Evolutionary conservation across 2,888 invertebrate genomes (phyloP).

Genomic region (Hedychridium roseum): DNA sequence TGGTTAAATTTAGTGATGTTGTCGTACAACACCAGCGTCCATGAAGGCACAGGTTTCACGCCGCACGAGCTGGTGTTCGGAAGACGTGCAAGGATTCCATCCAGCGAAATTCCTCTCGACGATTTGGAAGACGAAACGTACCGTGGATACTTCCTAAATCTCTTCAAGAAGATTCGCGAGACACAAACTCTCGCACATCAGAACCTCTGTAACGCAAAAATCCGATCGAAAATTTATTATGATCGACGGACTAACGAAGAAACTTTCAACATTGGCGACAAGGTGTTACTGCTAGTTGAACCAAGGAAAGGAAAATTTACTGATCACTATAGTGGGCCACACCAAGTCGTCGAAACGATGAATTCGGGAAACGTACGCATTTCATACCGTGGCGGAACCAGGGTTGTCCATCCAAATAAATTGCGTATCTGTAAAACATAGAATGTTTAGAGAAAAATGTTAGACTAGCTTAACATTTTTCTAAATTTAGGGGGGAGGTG

Average conservation of each 20-base stretch:
- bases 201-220: conserved; percentile 17
- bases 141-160: conserved; percentile 15
- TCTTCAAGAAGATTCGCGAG: conserved; percentile 6
- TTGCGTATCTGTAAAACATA: too few species aligned
- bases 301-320: conserved; percentile 16
- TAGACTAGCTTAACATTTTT: too few species aligned
- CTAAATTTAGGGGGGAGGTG: too few species aligned
- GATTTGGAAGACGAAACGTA: conserved; percentile 13
- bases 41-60: conserved; percentile 18
- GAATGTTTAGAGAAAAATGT: too few species aligned
- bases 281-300: conserved; percentile 16
- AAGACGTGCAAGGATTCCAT: conserved; percentile 17
- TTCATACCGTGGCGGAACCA: too few species aligned
- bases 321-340: conserved; percentile 20
- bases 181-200: conserved; percentile 7
- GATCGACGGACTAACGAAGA: conserved; percentile 7
- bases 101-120: neutral
- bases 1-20: conserved; percentile 20
- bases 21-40: conserved; percentile 22
- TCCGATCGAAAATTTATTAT: conserved; percentile 20
- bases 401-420: too few species aligned
- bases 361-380: conserved; percentile 6
- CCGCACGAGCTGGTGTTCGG: conserved; percentile 29
- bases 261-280: conserved; percentile 11
- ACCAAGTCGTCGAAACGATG: conserved; percentile 14